Conservation (phyloP, 2,888 invertebrate species). For the Rhamphomyia laevipes region DNA sequence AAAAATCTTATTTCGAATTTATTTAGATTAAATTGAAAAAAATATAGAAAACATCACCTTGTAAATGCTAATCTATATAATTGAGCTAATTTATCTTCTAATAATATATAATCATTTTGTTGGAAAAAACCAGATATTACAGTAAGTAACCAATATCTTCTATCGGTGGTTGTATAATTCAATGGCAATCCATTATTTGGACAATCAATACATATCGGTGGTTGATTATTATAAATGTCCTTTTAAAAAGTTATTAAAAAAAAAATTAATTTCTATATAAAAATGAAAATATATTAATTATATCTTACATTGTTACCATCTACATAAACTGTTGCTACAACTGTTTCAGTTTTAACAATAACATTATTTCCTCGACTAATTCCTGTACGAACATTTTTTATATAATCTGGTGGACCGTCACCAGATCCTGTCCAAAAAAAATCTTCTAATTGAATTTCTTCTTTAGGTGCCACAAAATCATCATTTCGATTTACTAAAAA, state of each 20-base stretch:
- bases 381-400: constrained; percentile 39
- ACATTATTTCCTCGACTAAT: constrained; percentile 42
- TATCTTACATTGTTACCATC: constrained; percentile 38
- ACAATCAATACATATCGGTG: constrained; percentile 22
- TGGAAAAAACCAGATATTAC: constrained; percentile 48
- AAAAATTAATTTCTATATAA: background rate
- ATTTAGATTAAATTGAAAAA: background rate
- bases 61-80: constrained; percentile 71
- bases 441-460: constrained; percentile 51
- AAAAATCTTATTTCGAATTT: background rate
- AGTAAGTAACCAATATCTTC: constrained; percentile 72
- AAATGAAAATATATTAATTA: background rate
- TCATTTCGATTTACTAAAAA: background rate
- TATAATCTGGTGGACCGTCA: constrained; percentile 54
- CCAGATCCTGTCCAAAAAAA: constrained; percentile 86
- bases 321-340: constrained; percentile 57
- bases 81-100: constrained; percentile 62
- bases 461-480: constrained; percentile 14
- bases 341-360: constrained; percentile 54
- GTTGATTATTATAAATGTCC: background rate
- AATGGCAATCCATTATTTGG: constrained; percentile 25
- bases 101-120: constrained; percentile 47
- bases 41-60: constrained; percentile 42
- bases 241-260: background rate
- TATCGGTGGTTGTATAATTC: constrained; percentile 42